Evolutionary conservation across 2,113 vertebrate genomes (phyloP), one percentile per base, ranked within the genome.

Genomic region (Trematocara stigmaticum): DNA sequence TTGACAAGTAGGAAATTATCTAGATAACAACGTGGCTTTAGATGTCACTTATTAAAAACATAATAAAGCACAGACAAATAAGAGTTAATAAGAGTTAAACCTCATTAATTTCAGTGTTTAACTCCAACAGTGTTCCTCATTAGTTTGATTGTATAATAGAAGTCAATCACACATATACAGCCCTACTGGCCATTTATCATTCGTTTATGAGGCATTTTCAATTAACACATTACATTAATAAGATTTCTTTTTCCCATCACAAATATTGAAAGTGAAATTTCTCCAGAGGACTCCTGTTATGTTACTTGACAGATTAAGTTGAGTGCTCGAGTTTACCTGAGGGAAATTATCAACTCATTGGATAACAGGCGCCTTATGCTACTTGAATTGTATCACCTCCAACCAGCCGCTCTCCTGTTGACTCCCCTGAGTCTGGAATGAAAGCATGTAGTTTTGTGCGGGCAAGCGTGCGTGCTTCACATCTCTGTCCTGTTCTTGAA

Each of bases 331-430:
- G 34, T 91, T 90, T 91, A 94, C 94, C 94, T 94, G 88, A 79
- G 92, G 93, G 92, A 95, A 94, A 95, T 95, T 82, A 94, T 93
- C 84, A 91, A 82, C 56, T 92, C 87, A 84, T 79, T 87, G 93
- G 89, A 85, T 91, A 93, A 93, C 90, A 90, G 94, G 83, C 81
- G 87, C 92, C 87, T 91, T 86, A 56, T 82, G 89, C 71, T 85
- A 47, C 88, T 90, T 93, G 87, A 94, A 95, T 93, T 89, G 84
- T 95, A 95, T 95, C 94, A 91, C 91, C 88, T 91, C 86, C 76
- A 7, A 83, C 86, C 94, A 95, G 93, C 87, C 91, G 82, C 88
- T 91, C 79, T 84, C 81, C 85, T 90, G 87, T 84, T 90, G 88
- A 82, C 84, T 93, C 84, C 82, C 56, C 57, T 12, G 84, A 90